These are phyloP conservation scores for Oryctes rhinoceros DNA, from an alignment of 1,140 invertebrate species.

Conservation along the genomic window DNA sequence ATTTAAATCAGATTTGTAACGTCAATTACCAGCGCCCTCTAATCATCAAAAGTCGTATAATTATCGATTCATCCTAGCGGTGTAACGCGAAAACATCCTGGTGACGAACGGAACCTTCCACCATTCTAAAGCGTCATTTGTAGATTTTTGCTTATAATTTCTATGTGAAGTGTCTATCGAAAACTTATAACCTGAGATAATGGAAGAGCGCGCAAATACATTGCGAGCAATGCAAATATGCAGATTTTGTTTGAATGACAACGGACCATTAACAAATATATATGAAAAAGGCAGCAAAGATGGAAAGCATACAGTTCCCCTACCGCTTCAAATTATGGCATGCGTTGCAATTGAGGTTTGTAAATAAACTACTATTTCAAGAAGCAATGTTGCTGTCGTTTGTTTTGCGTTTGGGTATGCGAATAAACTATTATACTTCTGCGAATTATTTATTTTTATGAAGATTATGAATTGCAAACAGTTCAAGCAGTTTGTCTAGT, in stretches of 20 bases:
- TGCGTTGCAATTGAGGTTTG: conserved; percentile 77
- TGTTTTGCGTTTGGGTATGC: background rate
- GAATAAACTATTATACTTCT: too few species aligned
- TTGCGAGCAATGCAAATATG: conserved; percentile 71
- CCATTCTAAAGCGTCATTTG: conserved; percentile 47
- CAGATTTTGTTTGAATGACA: conserved; percentile 74
- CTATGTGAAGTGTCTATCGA: conserved; percentile 14
- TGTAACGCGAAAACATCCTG: background rate
- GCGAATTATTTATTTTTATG: background rate
- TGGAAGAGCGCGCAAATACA: conserved; percentile 68
- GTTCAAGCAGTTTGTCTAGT: background rate
- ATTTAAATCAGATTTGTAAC: too few species aligned
- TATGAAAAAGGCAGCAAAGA: conserved; percentile 67
- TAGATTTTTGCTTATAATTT: conserved; percentile 42
- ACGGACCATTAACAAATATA: conserved; percentile 70
- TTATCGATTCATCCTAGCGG: conserved; percentile 37
- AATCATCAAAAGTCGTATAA: background rate
- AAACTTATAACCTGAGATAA: conserved; percentile 53
- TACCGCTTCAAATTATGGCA: conserved; percentile 78
- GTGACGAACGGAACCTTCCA: conserved; percentile 49
- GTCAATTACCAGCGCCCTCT: conserved; percentile 6
- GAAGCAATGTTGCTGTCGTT: background rate
- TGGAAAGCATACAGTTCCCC: conserved; percentile 66
- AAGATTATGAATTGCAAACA: background rate
- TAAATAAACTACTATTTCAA: conserved; percentile 44